A percentile compares a stretch with the other conserved stretches of the same genome.
phyloP scores from a whole-genome alignment of 2,797 vertebrate species.

The Peromyscus eremicus region DNA sequence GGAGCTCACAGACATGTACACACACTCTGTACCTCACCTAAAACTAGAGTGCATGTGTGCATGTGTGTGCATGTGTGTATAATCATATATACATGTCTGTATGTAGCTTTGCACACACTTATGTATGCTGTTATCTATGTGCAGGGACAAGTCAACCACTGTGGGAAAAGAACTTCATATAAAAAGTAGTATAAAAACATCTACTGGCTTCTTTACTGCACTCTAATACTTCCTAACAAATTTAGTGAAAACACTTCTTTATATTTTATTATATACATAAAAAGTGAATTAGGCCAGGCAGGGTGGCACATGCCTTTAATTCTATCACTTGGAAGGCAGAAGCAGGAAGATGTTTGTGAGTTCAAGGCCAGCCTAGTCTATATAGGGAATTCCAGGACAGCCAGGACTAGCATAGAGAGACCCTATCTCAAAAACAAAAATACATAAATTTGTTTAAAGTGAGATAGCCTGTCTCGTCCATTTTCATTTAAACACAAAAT shows the following conservation, averaged over 20 bases:
- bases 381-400: background rate
- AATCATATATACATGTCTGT: fast-evolving
- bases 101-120: background rate
- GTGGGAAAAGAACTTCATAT: background rate
- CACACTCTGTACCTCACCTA: background rate
- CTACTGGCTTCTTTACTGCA: background rate
- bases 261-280: background rate
- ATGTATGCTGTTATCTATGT: background rate
- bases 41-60: background rate
- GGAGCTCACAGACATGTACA: background rate
- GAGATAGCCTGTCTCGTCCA: background rate
- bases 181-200: background rate
- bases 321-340: background rate
- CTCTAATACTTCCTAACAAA: slow-evolving; percentile 15
- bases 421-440: background rate
- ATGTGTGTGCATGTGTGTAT: background rate
- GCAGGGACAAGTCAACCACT: background rate
- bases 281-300: background rate
- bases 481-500: slow-evolving; percentile 40
- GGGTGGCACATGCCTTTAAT: background rate
- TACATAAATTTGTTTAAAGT: background rate
- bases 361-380: background rate
- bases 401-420: background rate
- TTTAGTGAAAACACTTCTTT: background rate
- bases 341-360: background rate